These are phyloP conservation scores for Cancer borealis DNA, from an alignment of 2,888 invertebrate species.

Conservation along the genomic window DNA sequence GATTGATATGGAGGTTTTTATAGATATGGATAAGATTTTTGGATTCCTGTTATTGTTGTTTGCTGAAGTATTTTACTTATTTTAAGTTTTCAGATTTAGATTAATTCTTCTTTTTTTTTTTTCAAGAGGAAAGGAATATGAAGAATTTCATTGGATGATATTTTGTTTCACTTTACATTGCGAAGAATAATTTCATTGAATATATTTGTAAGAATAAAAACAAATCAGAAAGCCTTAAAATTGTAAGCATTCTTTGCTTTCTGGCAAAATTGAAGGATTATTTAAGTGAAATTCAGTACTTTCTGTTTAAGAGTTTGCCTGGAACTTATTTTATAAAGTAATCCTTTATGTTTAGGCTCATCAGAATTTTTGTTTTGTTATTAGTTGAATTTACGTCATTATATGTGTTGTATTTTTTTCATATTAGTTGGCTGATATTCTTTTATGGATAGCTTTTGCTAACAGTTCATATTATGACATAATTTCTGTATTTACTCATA, in stretches of 20 bases:
- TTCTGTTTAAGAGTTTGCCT: neutral
- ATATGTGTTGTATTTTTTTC: neutral
- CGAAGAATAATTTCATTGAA: neutral
- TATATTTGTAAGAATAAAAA: neutral
- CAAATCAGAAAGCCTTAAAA: neutral
- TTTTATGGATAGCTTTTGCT: neutral
- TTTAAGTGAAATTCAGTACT: neutral
- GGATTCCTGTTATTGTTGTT: neutral
- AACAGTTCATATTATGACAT: neutral
- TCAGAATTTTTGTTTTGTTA: neutral
- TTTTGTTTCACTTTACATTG: neutral
- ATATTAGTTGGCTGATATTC: neutral
- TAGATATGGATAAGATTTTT: neutral
- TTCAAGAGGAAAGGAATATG: neutral
- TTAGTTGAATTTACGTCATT: neutral
- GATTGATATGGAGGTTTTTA: neutral
- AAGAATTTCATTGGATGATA: neutral
- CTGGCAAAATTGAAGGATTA: neutral
- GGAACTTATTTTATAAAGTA: neutral
- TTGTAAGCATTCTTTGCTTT: neutral
- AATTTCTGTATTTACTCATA: neutral
- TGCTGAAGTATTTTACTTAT: neutral
- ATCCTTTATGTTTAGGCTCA: neutral
- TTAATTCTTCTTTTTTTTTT: neutral
- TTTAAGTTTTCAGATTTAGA: neutral